Evolutionary conservation across 2,113 vertebrate species (phyloP), one percentile per base, ranked within the genome.

Genomic region (Mohoua ochrocephala): DNA sequence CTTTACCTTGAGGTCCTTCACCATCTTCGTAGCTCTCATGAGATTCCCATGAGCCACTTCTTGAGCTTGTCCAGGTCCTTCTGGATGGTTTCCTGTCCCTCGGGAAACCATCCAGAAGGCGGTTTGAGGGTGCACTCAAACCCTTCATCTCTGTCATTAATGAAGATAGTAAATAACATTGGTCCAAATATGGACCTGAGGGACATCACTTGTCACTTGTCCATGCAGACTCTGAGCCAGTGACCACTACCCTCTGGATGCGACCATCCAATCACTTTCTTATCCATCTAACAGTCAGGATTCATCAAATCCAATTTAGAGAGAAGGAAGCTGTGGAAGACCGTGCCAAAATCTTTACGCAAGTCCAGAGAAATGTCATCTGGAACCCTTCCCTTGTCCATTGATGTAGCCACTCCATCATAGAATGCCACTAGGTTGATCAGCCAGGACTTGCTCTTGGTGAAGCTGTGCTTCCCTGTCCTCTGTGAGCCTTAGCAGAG

Each of bases 291-390:
- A 50, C 9, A 52, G 23, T 30, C 24, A n/a, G n/a, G 22, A 26
- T 12, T 70, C 45, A 42, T 42, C 15, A 35, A 52, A 71, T 26
- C 22, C 3, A 6, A 20, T 35, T 50, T 71, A 31, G 19, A 52
- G 37, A 35, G 54, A 60, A 61, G 26, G 67, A 71, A 26, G 26
- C 27, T 71, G 31, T 26, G 26, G 37, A 33, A 50, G 10, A 24
- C 17, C 0, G 0, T 28, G 18, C 15, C 28, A 70, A 61, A 52
- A 42, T n/a, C 37, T 52, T n/a, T 26, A 52, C 2, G 1, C 13
- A 70, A 52, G 10, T 35, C 24, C 24, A 60, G 45, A 71, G 24
- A 52, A 61, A 35, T 30, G 31, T 44, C 3, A 61, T 26, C 8
- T 44, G 21, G 16, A 52, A 52, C 21, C 31, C 45, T 53, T 61